phyloP scores from a whole-genome alignment of 92 coral and sea anemone genomes.

The Epizoanthus scotinus region DNA sequence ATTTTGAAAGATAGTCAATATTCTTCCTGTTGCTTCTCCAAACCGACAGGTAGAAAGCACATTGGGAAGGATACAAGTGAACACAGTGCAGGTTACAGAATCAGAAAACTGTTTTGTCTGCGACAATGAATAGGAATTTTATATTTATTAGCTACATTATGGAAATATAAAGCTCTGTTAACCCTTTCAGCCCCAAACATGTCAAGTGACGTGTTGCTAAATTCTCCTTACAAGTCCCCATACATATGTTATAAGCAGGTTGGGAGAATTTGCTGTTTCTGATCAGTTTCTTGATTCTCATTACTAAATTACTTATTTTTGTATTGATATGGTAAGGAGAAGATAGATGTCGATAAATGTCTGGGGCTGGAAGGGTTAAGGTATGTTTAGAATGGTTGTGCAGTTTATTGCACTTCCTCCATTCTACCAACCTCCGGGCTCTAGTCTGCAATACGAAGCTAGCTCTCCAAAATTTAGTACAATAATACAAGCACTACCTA shows the following conservation, averaged over 20 bases:
- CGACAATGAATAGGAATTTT: slow-evolving; percentile 16
- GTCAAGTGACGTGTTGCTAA: too few relatives aligned
- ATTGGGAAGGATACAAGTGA: background rate
- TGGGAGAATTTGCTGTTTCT: too few relatives aligned
- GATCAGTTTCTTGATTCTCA: too few relatives aligned
- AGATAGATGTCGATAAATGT: too few relatives aligned
- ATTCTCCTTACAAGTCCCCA: too few relatives aligned
- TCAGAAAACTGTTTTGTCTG: slow-evolving; percentile 1
- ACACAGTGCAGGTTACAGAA: too few relatives aligned
- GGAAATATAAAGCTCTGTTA: background rate
- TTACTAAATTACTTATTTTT: too few relatives aligned
- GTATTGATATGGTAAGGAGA: too few relatives aligned
- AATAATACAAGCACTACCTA: slow-evolving; percentile 5
- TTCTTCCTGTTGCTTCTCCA: background rate
- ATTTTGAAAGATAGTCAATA: too few relatives aligned
- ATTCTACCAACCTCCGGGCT: background rate
- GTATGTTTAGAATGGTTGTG: background rate
- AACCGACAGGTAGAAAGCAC: background rate
- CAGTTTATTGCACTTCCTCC: background rate
- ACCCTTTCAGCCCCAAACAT: too few relatives aligned
- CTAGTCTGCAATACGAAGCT: background rate
- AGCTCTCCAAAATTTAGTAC: background rate
- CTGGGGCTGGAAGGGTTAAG: too few relatives aligned
- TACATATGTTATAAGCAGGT: too few relatives aligned
- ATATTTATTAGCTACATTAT: background rate